Evolutionary conservation across 2,888 invertebrate genomes (phyloP), one percentile per base, ranked within the genome.

Genomic region (Synanthedon myopaeformis): DNA sequence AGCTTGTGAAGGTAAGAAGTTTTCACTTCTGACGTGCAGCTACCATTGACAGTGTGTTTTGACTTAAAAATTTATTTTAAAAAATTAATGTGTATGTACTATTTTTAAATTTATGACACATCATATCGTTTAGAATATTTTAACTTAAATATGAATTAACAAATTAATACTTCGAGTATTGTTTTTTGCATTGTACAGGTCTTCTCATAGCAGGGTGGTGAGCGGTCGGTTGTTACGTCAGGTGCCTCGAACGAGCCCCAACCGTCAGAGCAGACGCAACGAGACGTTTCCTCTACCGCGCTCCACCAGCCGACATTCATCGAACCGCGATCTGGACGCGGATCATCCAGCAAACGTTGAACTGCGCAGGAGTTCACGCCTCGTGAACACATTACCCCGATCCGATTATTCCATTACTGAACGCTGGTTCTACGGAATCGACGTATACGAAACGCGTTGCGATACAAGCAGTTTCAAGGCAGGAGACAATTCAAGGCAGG

Each of bases 161-260:
- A 35, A 48, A 17, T 52, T 23, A 23, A 23, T 23, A 23, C 23
- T 23, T 23, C 5, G 4, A 5, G 1, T 23, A 23, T 23, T 56
- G 49, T 53, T 50, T 54, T 55, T 58, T 56, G 45, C 14, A 13
- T 45, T 12, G 45, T 68, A 58, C 79, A 88, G 88, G 84, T 86
- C 84, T 85, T 87, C 85, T 88, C 85, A 86, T 78, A 83, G 88
- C 87, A 87, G 86, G 87, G 88, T 86, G 85, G 85, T 86, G 81
- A 86, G 87, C 86, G 87, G 84, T 79, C 85, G 87, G 82, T 83
- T 81, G 79, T 82, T 86, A 76, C 87, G 86, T 74, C 76, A 80
- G 70, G 82, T 76, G 72, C 82, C 79, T 85, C 79, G 79, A 73
- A 72, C 78, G 58, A 82, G 79, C 71, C 80, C 79, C 70, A 78